phyloP scores from a whole-genome alignment of 2,888 invertebrate species.

The Harpalus rufipes region DNA sequence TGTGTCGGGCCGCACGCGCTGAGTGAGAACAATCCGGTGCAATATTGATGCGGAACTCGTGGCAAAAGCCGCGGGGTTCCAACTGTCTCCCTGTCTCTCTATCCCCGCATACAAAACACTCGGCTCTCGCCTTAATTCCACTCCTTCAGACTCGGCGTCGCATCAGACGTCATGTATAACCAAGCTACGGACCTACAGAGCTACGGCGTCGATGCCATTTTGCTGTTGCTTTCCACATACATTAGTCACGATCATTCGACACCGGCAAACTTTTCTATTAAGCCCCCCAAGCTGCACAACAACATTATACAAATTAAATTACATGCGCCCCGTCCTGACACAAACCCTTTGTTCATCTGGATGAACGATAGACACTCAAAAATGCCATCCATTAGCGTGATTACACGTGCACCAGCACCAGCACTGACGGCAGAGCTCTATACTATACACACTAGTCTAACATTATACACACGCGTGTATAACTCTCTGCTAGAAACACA shows the following conservation, averaged over 20 bases:
- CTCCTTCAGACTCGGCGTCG: conserved; percentile 7
- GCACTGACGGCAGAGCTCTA: too few relatives aligned
- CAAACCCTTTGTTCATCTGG: conserved; percentile 65
- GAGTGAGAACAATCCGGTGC: conserved; percentile 63
- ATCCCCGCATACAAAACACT: background rate
- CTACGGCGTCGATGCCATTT: conserved; percentile 39
- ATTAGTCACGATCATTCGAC: conserved; percentile 63
- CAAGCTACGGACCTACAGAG: conserved; percentile 37
- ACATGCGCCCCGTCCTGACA: conserved; percentile 63
- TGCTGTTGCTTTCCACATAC: conserved; percentile 58
- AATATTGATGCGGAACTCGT: conserved; percentile 62
- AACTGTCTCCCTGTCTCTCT: conserved; percentile 11
- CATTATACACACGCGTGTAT: conserved; percentile 9
- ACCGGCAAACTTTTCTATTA: conserved; percentile 65
- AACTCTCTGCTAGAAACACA: background rate
- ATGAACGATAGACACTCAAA: conserved; percentile 65
- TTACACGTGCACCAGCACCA: conserved; percentile 60
- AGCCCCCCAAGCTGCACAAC: conserved; percentile 58
- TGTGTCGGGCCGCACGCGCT: conserved; percentile 60
- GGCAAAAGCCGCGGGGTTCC: conserved; percentile 22
- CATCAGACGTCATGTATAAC: conserved; percentile 58
- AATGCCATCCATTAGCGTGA: conserved; percentile 66
- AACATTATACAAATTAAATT: conserved; percentile 66
- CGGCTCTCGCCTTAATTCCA: conserved; percentile 9
- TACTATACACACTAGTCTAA: background rate